Base-by-base conservation (phyloP, 2,888 invertebrate genomes). In the Callosobruchus maculatus region DNA sequence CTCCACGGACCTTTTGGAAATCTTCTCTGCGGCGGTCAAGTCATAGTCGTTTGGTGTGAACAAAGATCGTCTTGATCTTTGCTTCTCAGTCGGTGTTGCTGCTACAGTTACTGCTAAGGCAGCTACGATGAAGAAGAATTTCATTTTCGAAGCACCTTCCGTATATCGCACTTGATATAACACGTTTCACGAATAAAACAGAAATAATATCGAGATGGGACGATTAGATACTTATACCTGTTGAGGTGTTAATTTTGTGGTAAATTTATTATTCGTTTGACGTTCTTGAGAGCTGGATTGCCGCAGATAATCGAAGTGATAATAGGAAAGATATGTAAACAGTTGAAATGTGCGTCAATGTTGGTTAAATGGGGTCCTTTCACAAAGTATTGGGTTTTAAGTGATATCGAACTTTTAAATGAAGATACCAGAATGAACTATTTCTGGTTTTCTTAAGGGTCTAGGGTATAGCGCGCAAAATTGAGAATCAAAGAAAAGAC, bases 81-180 rank as follows among this genome's bases (percentile, higher is more conserved):
- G 7, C 49, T 49, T 49, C 18, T 49, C 49, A 21, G 72, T 66
- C 20, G 30, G 66, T 22, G 21, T 22, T 71, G 67, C 69, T 68
- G 67, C 67, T 31, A 20, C 68, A 67, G 72, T 31, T 13, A 77
- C 68, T 71, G 72, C 76, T 13, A 76, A 70, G 68, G 77, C 75
- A 67, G 76, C 71, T 71, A 74, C 21, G 26, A 71, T 71, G 30
- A 75, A 67, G 20, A 77, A n/a, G 20, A 76, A 67, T 49, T 49
- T 49, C 49, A 66, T 74, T 71, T 77, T 76, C 77, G 77, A 77
- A 66, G 74, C 78, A 78, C 78, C 74, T 13, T 49, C 7, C 1
- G 49, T 13, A 1, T 5, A 49, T 49, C 1, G 49, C 49, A 49
- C 49, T 49, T 7, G 49, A 49, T 49, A 18, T 49, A 49, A 49